A percentile compares a stretch with the other conserved stretches of the same genome.
phyloP scores from a whole-genome alignment of 2,888 invertebrate genomes.

The Germaria angustata region DNA sequence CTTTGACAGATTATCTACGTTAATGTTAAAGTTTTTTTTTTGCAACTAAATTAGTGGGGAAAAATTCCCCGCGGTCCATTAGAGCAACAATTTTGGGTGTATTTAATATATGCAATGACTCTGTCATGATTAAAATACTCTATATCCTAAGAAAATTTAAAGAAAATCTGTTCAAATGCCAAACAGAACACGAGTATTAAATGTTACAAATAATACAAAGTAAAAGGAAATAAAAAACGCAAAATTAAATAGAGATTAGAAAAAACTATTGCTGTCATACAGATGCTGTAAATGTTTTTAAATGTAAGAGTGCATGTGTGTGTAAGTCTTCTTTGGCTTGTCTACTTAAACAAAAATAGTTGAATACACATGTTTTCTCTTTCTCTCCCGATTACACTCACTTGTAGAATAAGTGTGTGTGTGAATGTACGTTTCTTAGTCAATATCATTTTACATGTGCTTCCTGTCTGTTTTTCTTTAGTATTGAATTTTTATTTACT shows the following conservation, averaged over 20 bases:
- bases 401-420: not conserved
- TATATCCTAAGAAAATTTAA: too few species aligned
- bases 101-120: too few species aligned
- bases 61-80: too few species aligned
- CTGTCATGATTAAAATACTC: too few species aligned
- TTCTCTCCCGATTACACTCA: not conserved
- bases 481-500: not conserved
- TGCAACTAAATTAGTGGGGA: too few species aligned
- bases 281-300: conserved; percentile 35
- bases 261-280: conserved; percentile 27
- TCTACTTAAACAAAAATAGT: not conserved
- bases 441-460: not conserved
- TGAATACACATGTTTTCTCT: not conserved
- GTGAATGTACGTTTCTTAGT: not conserved
- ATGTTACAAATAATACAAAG: conserved; percentile 27
- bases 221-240: not conserved
- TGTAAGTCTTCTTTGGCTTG: not conserved
- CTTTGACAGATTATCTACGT: too few species aligned
- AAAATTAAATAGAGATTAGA: not conserved
- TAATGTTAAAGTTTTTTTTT: too few species aligned
- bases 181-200: conserved; percentile 24
- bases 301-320: conserved; percentile 36
- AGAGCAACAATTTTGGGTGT: too few species aligned
- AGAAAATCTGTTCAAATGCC: too few species aligned
- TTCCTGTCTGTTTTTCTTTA: conserved; percentile 22